A percentile compares a stretch with the other conserved stretches of the same genome.
Conservation (phyloP, 30 jellyfish, hydroid and myxozoan species). For the Aurelia sp. region DNA sequence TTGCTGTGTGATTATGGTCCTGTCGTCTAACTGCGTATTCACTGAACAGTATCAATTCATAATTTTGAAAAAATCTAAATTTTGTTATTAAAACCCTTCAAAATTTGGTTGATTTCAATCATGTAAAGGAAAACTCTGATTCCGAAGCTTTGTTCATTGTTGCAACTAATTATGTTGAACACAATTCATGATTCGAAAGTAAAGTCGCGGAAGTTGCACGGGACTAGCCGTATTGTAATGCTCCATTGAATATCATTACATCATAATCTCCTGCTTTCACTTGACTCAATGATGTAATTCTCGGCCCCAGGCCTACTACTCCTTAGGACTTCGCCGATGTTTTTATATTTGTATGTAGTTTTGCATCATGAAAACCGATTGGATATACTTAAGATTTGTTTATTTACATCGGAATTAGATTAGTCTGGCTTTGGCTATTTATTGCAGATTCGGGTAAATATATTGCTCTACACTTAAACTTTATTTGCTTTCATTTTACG, state of each 20-base stretch:
- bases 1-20: not conserved
- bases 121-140: too few species aligned
- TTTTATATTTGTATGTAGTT: not conserved
- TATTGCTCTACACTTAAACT: too few species aligned
- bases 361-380: too few species aligned
- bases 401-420: too few species aligned
- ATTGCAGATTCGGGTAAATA: too few species aligned
- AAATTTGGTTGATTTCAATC: too few species aligned
- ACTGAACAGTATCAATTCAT: not conserved
- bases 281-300: constrained; percentile 53
- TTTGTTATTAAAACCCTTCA: too few species aligned
- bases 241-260: constrained; percentile 76
- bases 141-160: too few species aligned
- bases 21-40: constrained; percentile 11
- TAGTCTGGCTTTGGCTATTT: too few species aligned
- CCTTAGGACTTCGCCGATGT: not conserved
- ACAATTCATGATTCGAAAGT: not conserved
- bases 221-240: constrained; percentile 25
- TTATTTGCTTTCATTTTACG: too few species aligned
- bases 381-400: too few species aligned
- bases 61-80: not conserved
- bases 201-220: not conserved
- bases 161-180: too few species aligned
- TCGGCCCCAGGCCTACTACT: not conserved
- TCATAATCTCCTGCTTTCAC: constrained; percentile 52